Evolutionary conservation across 2,888 invertebrate species (phyloP).

Genomic region (Folsomia candida): DNA sequence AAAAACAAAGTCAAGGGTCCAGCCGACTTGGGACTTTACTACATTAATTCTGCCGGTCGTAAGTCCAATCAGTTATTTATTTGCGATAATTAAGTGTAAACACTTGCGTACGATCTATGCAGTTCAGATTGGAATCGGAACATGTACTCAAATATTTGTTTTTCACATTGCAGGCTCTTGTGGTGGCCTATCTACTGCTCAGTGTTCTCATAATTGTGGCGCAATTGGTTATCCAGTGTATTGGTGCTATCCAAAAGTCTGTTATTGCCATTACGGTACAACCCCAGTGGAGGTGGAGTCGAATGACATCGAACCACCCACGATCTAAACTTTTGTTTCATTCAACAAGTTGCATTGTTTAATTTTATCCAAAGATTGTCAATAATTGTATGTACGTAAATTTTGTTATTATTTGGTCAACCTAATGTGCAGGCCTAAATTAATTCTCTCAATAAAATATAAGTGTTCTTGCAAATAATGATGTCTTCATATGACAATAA

Average conservation of each 20-base stretch:
- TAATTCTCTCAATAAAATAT: no score
- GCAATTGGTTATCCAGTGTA: conserved; percentile 25
- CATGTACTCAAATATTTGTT: no score
- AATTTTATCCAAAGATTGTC: background rate
- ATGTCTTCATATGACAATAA: no score
- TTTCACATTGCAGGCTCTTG: conserved; percentile 18
- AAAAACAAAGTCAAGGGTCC: conserved; percentile 3
- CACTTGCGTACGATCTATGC: no score
- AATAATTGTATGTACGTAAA: background rate
- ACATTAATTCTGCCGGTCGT: conserved; percentile 1
- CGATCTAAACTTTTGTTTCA: no score
- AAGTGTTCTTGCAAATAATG: no score
- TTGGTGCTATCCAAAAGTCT: conserved; percentile 28
- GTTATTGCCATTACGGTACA: conserved; percentile 21
- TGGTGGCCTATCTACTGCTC: conserved; percentile 18
- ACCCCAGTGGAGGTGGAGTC: background rate
- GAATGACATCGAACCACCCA: no score
- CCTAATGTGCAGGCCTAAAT: no score
- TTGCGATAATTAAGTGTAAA: background rate
- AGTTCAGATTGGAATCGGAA: no score
- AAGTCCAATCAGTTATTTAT: background rate
- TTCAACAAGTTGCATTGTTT: no score
- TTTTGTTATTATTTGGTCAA: no score
- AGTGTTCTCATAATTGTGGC: conserved; percentile 18
- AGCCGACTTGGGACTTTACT: conserved; percentile 1